A percentile compares a stretch with the other conserved stretches of the same genome.
Conservation (phyloP, 2,888 invertebrate species). For the Lordiphosa fenestrarum region DNA sequence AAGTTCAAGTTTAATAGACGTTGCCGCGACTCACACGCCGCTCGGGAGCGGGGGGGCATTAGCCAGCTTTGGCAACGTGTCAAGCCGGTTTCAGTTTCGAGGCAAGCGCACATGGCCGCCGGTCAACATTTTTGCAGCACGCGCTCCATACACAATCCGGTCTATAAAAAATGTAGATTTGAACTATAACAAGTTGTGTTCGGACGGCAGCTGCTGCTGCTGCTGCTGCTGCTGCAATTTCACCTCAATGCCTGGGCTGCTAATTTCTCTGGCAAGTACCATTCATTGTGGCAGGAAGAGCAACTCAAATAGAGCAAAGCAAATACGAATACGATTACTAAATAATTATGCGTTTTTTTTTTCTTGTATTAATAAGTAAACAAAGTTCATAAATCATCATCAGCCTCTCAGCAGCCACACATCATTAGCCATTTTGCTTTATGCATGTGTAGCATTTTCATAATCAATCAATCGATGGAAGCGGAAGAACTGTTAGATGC, state of each 20-base stretch:
- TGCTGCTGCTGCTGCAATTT: slow-evolving; percentile 22
- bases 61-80: slow-evolving; percentile 67
- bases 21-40: slow-evolving; percentile 30
- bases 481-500: too few species aligned
- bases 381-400: slow-evolving; percentile 41
- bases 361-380: slow-evolving; percentile 15
- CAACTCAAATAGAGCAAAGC: slow-evolving; percentile 11
- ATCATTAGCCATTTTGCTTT: slow-evolving; percentile 49
- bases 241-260: slow-evolving; percentile 9
- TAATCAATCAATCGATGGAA: too few species aligned
- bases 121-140: slow-evolving; percentile 45
- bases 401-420: too few species aligned
- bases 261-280: background rate
- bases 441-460: slow-evolving; percentile 15
- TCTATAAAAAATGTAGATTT: slow-evolving; percentile 41
- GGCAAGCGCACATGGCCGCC: slow-evolving; percentile 32
- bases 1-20: slow-evolving; percentile 64
- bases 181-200: slow-evolving; percentile 31
- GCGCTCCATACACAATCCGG: slow-evolving; percentile 37
- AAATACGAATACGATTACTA: slow-evolving; percentile 50
- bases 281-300: too few species aligned
- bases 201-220: slow-evolving; percentile 14
- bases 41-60: slow-evolving; percentile 10
- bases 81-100: slow-evolving; percentile 50
- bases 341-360: slow-evolving; percentile 44